Evolutionary conservation across 2,888 invertebrate species (phyloP), one percentile per base, ranked within the genome.

Genomic region (Melanargia galathea): DNA sequence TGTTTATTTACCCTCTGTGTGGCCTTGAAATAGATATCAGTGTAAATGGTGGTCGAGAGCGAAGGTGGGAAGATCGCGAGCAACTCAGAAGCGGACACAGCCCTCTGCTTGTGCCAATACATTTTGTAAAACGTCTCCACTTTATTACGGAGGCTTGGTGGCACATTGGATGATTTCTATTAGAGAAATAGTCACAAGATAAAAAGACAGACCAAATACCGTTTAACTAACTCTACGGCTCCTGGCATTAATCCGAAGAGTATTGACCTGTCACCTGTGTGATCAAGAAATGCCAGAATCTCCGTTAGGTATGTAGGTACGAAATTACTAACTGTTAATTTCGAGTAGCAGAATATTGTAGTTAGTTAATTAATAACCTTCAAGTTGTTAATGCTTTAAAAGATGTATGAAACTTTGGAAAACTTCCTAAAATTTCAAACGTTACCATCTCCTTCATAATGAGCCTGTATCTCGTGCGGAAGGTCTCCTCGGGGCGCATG

Each of bases 51-150:
- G 4, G 79, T 76, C 0, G 82, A 75, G 10, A 89, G 70, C 0
- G 83, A 82, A 0, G 83, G 86, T 0, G 89, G 89, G 40, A 83
- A 88, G 1, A 73, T 76, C 0, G 83, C 81, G 16, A 89, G 70
- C 24, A 88, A 73, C 13, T 73, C 71, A 0, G 87, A 81, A 2
- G 74, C 70, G 0, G 86, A 87, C 1, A 88, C 88, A 0, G 85
- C 89, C 2, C 71, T 71, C 67, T 86, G 86, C 63, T 85, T 87
- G 69, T 84, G 84, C 89, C 89, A 89, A 74, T 86, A 88, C 86
- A 87, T 89, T 73, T 79, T 82, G 73, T 89, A 89, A 71, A 89
- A 89, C 2, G 84, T 83, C 69, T 87, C 78, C 60, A 89, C 89
- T 64, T 84, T 86, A 8, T 81, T 75, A 0, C 82, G 75, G 1